Evolutionary conservation across 2,797 vertebrate genomes (phyloP).

Genomic region (Hirundo rustica): DNA sequence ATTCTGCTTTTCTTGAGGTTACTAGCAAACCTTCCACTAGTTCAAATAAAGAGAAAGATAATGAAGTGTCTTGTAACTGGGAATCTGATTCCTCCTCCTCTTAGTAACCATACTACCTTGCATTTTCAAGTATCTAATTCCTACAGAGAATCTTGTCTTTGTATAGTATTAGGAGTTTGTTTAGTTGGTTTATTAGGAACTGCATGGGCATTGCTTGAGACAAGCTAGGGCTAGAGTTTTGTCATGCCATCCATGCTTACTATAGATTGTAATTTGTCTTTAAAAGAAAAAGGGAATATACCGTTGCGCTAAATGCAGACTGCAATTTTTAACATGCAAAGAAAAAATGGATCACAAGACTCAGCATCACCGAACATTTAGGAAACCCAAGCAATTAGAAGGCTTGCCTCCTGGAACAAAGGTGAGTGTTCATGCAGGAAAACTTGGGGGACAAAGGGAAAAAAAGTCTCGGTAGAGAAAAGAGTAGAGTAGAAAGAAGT

Average conservation of each 20-base stretch:
- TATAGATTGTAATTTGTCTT: neutral
- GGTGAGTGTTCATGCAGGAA: constrained; percentile 70
- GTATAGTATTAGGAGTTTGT: neutral
- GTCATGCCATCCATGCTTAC: neutral
- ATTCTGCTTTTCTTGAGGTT: neutral
- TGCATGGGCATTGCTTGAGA: neutral
- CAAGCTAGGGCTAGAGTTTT: neutral
- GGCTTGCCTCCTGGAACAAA: constrained; percentile 97
- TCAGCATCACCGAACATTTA: constrained; percentile 92
- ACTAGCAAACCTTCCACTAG: neutral
- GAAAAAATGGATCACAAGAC: constrained; percentile 95
- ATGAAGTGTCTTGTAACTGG: neutral
- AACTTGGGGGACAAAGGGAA: neutral
- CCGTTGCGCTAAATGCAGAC: constrained; percentile 93
- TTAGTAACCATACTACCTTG: neutral
- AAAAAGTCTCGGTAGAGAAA: neutral
- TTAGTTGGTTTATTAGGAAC: neutral
- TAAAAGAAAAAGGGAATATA: constrained; percentile 93
- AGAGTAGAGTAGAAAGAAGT: neutral
- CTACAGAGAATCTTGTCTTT: neutral
- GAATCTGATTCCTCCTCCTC: neutral
- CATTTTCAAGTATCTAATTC: neutral
- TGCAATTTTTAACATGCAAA: constrained; percentile 96
- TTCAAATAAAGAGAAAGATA: neutral
- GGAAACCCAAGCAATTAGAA: constrained; percentile 92